Percentiles rank a stretch among this genome's conserved stretches.
Conservation (phyloP, 2,888 invertebrate species). For the Melolontha melolontha region DNA sequence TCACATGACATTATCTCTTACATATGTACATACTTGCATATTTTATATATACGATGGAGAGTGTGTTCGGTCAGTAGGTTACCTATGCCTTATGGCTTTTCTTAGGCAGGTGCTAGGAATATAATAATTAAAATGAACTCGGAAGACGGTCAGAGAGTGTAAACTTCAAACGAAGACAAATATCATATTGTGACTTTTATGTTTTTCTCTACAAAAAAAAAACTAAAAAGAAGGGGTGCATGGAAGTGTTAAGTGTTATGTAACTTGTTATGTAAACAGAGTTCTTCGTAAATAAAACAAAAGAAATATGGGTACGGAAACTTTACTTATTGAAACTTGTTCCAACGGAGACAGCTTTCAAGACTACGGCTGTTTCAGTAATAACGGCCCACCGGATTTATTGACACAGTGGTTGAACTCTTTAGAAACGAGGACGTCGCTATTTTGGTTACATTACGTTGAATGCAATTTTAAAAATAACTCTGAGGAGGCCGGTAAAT, state of each 20-base stretch:
- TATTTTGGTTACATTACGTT: conserved; percentile 62
- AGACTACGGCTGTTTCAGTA: conserved; percentile 24
- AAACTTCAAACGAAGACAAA: conserved; percentile 6
- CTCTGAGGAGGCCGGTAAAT: conserved; percentile 40
- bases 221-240: neutral
- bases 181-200: neutral
- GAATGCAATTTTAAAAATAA: conserved; percentile 52
- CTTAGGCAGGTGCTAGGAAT: conserved; percentile 48
- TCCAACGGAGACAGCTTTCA: conserved; percentile 44
- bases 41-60: conserved; percentile 9
- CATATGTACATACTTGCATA: too few relatives aligned
- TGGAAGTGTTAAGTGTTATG: conserved; percentile 40
- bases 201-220: neutral
- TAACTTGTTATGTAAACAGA: conserved; percentile 29
- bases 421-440: conserved; percentile 60
- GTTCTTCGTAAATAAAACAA: conserved; percentile 2
- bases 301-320: conserved; percentile 52
- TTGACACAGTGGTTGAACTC: conserved; percentile 62
- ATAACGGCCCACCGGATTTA: conserved; percentile 49
- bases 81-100: conserved; percentile 54
- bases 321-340: conserved; percentile 51
- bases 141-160: conserved; percentile 23
- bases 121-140: conserved; percentile 41
- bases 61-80: conserved; percentile 52
- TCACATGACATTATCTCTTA: too few relatives aligned